Percentiles rank a stretch among this genome's conserved stretches.
Conservation (phyloP, 1,140 invertebrate species). For the Tribolium castaneum region DNA sequence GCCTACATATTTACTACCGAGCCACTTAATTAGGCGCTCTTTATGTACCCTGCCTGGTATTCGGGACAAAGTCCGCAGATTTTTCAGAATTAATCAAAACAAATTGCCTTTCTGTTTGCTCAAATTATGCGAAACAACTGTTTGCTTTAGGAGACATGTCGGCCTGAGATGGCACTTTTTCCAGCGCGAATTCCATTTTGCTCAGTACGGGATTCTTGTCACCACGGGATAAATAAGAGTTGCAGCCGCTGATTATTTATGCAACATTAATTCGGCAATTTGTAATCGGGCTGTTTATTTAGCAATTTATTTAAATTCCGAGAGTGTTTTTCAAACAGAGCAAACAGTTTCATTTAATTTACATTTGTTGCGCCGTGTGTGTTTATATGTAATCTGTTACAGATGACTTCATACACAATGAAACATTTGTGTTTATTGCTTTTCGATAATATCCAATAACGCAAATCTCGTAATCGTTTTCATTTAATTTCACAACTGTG, state of each 20-base stretch:
- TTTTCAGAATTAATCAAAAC: constrained; percentile 38
- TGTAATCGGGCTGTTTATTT: constrained; percentile 18
- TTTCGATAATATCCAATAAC: neutral
- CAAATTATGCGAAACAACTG: constrained; percentile 20
- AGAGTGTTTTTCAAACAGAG: constrained; percentile 15
- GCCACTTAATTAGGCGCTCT: constrained; percentile 51
- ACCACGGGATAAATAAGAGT: neutral
- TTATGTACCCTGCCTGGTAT: constrained; percentile 33
- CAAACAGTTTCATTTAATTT: constrained; percentile 17
- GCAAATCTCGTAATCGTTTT: neutral
- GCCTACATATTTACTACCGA: constrained; percentile 50
- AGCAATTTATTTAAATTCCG: constrained; percentile 15
- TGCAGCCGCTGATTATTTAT: neutral
- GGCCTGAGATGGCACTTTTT: neutral
- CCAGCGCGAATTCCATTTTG: too few species aligned
- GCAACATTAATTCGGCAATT: constrained; percentile 20
- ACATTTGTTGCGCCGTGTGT: neutral
- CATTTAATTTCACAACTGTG: neutral
- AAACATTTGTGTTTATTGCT: neutral
- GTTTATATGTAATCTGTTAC: neutral
- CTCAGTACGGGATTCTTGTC: too few species aligned
- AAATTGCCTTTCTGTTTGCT: constrained; percentile 24
- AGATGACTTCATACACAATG: neutral
- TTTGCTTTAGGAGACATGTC: neutral
- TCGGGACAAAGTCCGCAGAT: neutral